Evolutionary conservation across 1,140 invertebrate species (phyloP), one percentile per base, ranked within the genome.

Genomic region (Sinella curviseta): DNA sequence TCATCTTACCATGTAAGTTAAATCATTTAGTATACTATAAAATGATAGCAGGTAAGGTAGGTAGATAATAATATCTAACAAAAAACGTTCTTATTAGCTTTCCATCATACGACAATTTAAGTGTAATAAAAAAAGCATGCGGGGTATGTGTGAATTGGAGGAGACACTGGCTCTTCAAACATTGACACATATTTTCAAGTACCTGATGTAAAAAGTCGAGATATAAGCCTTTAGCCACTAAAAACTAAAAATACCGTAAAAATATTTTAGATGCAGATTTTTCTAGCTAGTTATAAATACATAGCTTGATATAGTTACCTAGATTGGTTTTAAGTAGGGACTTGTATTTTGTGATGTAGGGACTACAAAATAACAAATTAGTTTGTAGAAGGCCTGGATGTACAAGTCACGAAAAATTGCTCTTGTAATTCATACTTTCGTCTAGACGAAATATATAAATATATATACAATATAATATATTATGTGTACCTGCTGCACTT

Each of bases 401-500:
- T 70, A 70, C 65, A 70, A 70, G 3, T 70, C 26, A 60, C 4
- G 31, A 4, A 70, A 16, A 70, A 17, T 70, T 70, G 65, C 65
- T 70, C 26, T 70, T 33, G 26, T 70, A 31, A 48, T 48, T 48
- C 57, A 65, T 65, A 65, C 57, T 17, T 65, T n/a, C 26, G 26
- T n/a, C 26, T 65, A 65, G 16, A 65, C 4, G 26, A 33, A 70
- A 70, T 30, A 70, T 31, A 70, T 70, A 33, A n/a, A n/a, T n/a
- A n/a, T n/a, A n/a, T n/a, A n/a, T n/a, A n/a, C n/a, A n/a, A n/a
- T n/a, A n/a, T n/a, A n/a, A n/a, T n/a, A 70, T 70, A 70, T 48
- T 48, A 12, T 70, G 28, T 70, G 65, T 70, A 70, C 65, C 65
- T 70, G 65, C 65, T 70, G 65, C 65, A 70, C 65, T 70, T 70